Conservation (phyloP, 1,140 invertebrate species). For the Zaprionus inermis region DNA sequence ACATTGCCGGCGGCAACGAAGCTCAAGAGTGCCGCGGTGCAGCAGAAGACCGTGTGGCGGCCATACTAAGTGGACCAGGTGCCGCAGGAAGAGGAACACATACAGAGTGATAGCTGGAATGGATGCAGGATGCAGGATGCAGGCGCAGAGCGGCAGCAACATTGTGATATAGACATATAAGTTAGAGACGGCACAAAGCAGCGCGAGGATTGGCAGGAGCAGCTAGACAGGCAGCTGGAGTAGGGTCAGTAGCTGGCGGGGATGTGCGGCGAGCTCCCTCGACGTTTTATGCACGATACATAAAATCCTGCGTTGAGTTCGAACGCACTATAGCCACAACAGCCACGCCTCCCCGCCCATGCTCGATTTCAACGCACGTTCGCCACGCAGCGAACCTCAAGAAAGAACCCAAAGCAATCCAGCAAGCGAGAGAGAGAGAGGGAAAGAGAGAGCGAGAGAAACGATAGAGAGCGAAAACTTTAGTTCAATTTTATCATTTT, state of each 20-base stretch:
- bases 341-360: neutral
- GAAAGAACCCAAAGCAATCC: constrained; percentile 13
- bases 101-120: constrained; percentile 51
- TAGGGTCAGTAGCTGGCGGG: neutral
- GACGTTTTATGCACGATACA: constrained; percentile 81
- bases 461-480: constrained; percentile 17
- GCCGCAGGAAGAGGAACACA: constrained; percentile 21
- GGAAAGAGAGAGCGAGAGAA: constrained; percentile 10
- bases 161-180: constrained; percentile 83
- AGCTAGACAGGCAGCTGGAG: neutral
- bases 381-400: constrained; percentile 44
- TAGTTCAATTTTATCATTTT: constrained; percentile 62
- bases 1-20: constrained; percentile 84
- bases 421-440: neutral
- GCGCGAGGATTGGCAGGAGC: constrained; percentile 32
- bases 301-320: constrained; percentile 79
- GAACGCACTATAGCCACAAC: constrained; percentile 22
- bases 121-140: constrained; percentile 36
- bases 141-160: constrained; percentile 74
- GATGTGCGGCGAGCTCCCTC: constrained; percentile 67
- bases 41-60: constrained; percentile 89
- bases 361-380: constrained; percentile 46
- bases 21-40: constrained; percentile 84
- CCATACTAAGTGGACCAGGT: constrained; percentile 87
- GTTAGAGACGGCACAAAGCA: constrained; percentile 38